phyloP scores from a whole-genome alignment of 2,797 vertebrate species.

The Lateolabrax maculatus region DNA sequence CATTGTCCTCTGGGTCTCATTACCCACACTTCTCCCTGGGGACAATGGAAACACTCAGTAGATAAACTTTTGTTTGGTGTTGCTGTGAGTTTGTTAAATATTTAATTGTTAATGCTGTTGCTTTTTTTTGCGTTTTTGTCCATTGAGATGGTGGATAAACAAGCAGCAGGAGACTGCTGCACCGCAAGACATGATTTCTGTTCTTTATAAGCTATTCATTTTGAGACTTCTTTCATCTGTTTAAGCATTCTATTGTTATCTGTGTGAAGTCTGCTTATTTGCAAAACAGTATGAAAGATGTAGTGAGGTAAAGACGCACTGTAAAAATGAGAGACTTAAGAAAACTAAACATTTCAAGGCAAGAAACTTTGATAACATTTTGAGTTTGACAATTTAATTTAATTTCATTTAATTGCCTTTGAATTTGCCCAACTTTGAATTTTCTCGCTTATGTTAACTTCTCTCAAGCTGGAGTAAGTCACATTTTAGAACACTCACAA shows the following conservation, averaged over 20 bases:
- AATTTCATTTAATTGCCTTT: neutral
- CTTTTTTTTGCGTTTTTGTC: slow-evolving; percentile 44
- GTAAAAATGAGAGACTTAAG: neutral
- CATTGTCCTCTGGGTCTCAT: slow-evolving; percentile 20
- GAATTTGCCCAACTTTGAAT: neutral
- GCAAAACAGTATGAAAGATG: neutral
- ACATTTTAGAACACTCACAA: neutral
- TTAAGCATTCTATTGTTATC: neutral
- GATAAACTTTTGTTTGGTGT: slow-evolving; percentile 26
- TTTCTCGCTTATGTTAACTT: neutral
- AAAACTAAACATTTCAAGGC: neutral
- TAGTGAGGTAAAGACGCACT: neutral
- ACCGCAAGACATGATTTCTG: slow-evolving; percentile 25
- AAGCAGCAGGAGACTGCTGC: slow-evolving; percentile 22
- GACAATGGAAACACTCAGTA: slow-evolving; percentile 3
- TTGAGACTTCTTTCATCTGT: slow-evolving; percentile 10
- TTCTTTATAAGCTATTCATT: slow-evolving; percentile 20
- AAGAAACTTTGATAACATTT: neutral
- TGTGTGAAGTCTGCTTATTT: slow-evolving; percentile 10
- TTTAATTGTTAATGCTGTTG: slow-evolving; percentile 39
- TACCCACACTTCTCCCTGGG: slow-evolving; percentile 28
- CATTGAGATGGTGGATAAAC: slow-evolving; percentile 41
- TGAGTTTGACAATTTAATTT: neutral
- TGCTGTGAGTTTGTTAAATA: slow-evolving; percentile 44
- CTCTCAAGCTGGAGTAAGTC: neutral